Conservation (phyloP, 2,888 invertebrate genomes). For the Dicycla oo region DNA sequence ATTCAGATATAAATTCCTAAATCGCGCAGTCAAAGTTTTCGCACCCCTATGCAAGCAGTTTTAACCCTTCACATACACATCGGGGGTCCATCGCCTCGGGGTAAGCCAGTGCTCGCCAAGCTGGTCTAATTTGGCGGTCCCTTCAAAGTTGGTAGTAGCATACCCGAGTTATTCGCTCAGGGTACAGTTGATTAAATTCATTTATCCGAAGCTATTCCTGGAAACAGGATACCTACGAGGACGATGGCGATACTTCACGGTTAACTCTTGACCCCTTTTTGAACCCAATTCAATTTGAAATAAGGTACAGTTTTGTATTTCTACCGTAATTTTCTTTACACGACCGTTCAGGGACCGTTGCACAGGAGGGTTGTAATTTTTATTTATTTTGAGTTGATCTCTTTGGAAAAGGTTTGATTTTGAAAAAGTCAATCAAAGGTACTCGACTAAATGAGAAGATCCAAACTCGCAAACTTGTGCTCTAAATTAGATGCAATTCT, state of each 20-base stretch:
- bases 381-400: neutral
- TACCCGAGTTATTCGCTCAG: neutral
- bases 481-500: too few relatives aligned
- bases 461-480: too few relatives aligned
- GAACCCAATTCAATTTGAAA: neutral
- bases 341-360: neutral
- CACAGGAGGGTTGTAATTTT: neutral
- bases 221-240: conserved; percentile 10
- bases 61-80: accelerated
- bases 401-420: neutral
- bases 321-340: neutral
- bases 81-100: conserved; percentile 35
- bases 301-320: neutral
- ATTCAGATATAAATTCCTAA: neutral
- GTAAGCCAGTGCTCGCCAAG: conserved; percentile 30
- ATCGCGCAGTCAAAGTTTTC: conserved; percentile 29
- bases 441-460: neutral
- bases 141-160: conserved; percentile 18
- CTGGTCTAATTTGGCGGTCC: conserved; percentile 23
- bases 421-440: too few relatives aligned
- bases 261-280: conserved; percentile 21
- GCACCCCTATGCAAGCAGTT: neutral
- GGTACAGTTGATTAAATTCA: conserved; percentile 12
- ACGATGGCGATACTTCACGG: neutral
- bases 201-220: neutral